Conservation (phyloP, 2,797 vertebrate genomes). For the Etheostoma perlongum region DNA sequence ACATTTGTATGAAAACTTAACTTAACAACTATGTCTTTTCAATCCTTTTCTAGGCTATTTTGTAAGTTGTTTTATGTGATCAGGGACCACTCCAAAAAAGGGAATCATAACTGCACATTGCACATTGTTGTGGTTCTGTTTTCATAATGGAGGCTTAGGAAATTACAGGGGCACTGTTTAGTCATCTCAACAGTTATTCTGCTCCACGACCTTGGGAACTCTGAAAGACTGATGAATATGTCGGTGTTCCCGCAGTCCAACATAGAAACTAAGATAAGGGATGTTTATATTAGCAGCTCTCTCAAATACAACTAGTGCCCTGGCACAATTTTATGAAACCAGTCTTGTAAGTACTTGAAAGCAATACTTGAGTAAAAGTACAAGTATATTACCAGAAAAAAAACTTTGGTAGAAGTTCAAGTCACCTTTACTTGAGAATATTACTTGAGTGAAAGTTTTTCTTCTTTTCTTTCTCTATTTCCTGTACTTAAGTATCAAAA, state of each 20-base stretch:
- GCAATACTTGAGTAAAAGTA: too few relatives aligned
- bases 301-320: not conserved
- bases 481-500: too few relatives aligned
- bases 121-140: constrained; percentile 20
- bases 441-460: too few relatives aligned
- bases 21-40: not conserved
- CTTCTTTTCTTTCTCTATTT: too few relatives aligned
- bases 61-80: not conserved
- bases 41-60: not conserved
- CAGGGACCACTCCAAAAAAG: not conserved
- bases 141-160: constrained; percentile 29
- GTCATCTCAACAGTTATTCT: not conserved
- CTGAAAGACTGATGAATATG: accelerated
- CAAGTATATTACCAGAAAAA: too few relatives aligned
- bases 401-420: too few relatives aligned
- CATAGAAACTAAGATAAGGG: not conserved
- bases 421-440: too few relatives aligned
- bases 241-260: not conserved
- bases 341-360: too few relatives aligned
- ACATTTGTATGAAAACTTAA: not conserved
- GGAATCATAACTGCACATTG: not conserved
- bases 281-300: not conserved
- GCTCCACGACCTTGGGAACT: not conserved
- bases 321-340: not conserved
- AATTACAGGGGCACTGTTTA: constrained; percentile 46